Conservation (phyloP, 1,140 invertebrate species). For the Pseudomyrmex cubaensis region DNA sequence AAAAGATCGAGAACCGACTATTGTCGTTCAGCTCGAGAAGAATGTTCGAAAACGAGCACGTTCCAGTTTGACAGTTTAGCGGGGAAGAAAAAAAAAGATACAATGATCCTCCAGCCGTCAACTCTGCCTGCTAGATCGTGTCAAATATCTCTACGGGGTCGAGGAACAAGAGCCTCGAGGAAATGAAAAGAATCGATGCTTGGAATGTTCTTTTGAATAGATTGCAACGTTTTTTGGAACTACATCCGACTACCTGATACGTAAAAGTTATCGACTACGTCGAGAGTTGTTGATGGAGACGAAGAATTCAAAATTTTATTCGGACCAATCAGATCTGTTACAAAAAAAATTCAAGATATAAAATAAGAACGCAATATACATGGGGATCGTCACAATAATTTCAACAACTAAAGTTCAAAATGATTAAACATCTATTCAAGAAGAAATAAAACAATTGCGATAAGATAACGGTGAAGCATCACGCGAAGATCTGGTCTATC, state of each 20-base stretch:
- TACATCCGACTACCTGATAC: background rate
- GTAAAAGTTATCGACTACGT: background rate
- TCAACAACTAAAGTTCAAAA: too few species aligned
- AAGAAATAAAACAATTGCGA: too few species aligned
- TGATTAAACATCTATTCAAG: too few species aligned
- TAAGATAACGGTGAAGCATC: slow-evolving; percentile 5
- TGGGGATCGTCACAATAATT: too few species aligned
- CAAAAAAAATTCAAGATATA: too few species aligned
- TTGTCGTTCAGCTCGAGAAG: background rate
- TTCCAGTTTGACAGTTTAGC: slow-evolving; percentile 26
- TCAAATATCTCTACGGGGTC: slow-evolving; percentile 6
- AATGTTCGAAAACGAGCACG: slow-evolving; percentile 38
- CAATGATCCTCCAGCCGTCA: slow-evolving; percentile 4
- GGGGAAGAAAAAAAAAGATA: background rate
- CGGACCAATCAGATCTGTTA: too few species aligned
- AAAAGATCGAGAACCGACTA: background rate
- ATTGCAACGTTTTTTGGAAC: background rate
- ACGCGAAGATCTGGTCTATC: background rate
- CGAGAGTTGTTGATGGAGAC: background rate
- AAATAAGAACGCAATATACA: too few species aligned
- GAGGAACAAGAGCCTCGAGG: slow-evolving; percentile 15
- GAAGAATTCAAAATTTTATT: too few species aligned
- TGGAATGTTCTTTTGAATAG: slow-evolving; percentile 1
- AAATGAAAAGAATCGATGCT: background rate
- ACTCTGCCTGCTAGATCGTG: slow-evolving; percentile 1